Evolutionary conservation across 2,113 vertebrate species (phyloP).

Genomic region (Gallinago undulata): DNA sequence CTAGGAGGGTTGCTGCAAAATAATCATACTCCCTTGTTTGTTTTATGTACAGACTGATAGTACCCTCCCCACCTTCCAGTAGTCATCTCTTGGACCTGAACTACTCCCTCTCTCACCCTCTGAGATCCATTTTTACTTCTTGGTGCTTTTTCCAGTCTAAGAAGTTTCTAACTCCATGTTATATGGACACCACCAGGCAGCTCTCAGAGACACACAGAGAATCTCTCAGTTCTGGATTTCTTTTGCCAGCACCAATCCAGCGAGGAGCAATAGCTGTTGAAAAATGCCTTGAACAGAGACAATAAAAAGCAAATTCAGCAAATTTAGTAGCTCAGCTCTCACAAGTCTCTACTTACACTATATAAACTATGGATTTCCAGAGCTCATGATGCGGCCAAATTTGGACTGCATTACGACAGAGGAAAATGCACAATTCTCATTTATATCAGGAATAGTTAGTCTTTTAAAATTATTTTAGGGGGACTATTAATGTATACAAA

Average conservation of each 20-base stretch:
- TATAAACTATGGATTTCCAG: not conserved
- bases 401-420: not conserved
- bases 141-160: not conserved
- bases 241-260: not conserved
- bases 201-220: not conserved
- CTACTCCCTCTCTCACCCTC: not conserved
- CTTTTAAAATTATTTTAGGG: not conserved
- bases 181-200: not conserved
- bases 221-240: not conserved
- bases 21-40: not conserved
- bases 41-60: not conserved
- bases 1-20: not conserved
- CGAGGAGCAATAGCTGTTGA: not conserved
- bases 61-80: accelerated
- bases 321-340: not conserved
- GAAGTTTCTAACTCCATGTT: not conserved
- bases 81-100: not conserved
- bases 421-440: not conserved
- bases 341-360: not conserved
- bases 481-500: not conserved
- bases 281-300: not conserved
- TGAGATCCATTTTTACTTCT: not conserved
- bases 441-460: accelerated
- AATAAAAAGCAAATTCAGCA: not conserved
- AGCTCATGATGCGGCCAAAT: not conserved